Evolutionary conservation across 2,113 vertebrate species (phyloP).

Genomic region (Rhodinocichla rosea): DNA sequence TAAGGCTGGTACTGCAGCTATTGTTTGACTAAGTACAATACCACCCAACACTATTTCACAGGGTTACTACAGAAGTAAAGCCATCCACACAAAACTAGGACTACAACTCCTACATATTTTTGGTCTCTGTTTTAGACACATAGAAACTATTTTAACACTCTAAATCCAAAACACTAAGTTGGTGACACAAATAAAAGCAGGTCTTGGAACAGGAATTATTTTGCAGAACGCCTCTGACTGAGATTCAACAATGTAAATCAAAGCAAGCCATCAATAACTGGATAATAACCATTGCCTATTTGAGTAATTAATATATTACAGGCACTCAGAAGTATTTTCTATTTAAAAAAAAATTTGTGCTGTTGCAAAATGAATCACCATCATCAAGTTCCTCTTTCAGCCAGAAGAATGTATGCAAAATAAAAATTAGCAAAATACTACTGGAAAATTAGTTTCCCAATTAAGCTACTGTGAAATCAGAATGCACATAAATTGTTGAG

Average conservation of each 20-base stretch:
- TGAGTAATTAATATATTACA: not conserved
- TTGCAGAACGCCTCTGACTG: not conserved
- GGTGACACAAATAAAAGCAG: not conserved
- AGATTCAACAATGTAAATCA: not conserved
- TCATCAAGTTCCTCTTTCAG: not conserved
- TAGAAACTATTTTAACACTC: not conserved
- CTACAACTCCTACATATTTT: not conserved
- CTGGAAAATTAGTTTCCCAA: not conserved
- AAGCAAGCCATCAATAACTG: not conserved
- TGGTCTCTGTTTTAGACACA: not conserved
- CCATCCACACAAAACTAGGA: not conserved
- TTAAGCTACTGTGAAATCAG: not conserved
- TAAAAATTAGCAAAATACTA: not conserved
- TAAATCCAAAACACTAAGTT: not conserved
- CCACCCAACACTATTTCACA: not conserved
- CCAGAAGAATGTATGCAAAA: not conserved
- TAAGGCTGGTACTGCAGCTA: not conserved
- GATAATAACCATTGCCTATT: not conserved
- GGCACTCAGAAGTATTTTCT: not conserved
- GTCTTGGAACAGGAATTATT: not conserved
- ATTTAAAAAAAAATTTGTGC: not conserved
- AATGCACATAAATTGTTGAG: not conserved
- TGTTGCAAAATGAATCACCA: not conserved
- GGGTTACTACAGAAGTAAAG: not conserved
- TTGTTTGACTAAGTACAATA: not conserved